A percentile compares a stretch with the other conserved stretches of the same genome.
Evolutionary conservation across 2,113 vertebrate species (phyloP).

Genomic region (Coptodon rendalli): DNA sequence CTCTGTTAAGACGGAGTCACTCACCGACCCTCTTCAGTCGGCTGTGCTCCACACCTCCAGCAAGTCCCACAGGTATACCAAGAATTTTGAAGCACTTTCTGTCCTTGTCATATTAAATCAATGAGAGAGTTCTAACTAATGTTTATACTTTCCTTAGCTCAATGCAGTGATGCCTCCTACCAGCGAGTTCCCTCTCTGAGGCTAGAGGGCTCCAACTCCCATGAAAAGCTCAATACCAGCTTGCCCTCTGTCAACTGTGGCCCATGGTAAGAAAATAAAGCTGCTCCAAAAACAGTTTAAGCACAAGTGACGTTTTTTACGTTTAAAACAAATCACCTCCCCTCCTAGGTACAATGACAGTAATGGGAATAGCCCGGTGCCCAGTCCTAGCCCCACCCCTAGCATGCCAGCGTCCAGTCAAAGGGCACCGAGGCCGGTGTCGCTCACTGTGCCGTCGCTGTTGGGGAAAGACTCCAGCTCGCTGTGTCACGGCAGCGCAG

Average conservation of each 20-base stretch:
- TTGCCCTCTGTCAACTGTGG: constrained; percentile 89
- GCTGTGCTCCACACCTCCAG: constrained; percentile 82
- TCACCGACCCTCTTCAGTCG: constrained; percentile 81
- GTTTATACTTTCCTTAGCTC: constrained; percentile 16
- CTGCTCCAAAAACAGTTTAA: background rate
- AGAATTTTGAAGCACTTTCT: background rate
- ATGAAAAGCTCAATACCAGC: constrained; percentile 95
- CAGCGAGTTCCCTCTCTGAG: constrained; percentile 79
- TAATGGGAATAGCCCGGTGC: constrained; percentile 63
- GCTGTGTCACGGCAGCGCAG: constrained; percentile 88
- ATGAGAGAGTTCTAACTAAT: background rate
- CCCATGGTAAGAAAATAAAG: constrained; percentile 50
- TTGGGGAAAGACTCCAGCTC: constrained; percentile 71
- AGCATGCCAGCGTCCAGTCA: constrained; percentile 30
- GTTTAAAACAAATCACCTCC: background rate
- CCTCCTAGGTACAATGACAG: constrained; percentile 72
- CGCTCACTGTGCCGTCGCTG: constrained; percentile 85
- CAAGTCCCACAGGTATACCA: constrained; percentile 73
- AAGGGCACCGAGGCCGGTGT: constrained; percentile 80
- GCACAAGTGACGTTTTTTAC: background rate
- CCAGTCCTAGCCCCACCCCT: constrained; percentile 38
- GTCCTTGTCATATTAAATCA: background rate
- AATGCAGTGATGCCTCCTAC: constrained; percentile 68
- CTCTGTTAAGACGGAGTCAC: constrained; percentile 91
- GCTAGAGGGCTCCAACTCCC: constrained; percentile 80